Conservation (phyloP, 35 echinoderm and acorn worm species). For the Patiria miniata region DNA sequence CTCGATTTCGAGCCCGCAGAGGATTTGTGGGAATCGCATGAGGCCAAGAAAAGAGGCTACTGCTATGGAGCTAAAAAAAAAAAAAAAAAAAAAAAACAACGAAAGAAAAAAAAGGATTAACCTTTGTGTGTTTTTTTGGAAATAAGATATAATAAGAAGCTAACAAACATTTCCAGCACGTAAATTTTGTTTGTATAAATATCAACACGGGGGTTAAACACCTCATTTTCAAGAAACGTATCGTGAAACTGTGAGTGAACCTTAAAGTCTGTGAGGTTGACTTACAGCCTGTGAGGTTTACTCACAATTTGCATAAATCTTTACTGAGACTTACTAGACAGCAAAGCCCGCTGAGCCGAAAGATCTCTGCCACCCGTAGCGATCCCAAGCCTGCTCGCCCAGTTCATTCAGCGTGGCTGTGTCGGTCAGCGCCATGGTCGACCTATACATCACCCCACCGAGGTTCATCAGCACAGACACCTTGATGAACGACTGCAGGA, state of each 20-base stretch:
- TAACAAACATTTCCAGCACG: too few species aligned
- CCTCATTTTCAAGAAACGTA: too few species aligned
- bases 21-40: not conserved
- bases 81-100: too few species aligned
- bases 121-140: too few species aligned
- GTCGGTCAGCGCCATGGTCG: slow-evolving; percentile 42
- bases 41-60: slow-evolving; percentile 31
- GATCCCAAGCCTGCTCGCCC: slow-evolving; percentile 13
- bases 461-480: slow-evolving; percentile 45
- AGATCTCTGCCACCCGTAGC: slow-evolving; percentile 55
- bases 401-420: slow-evolving; percentile 47
- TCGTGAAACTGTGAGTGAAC: too few species aligned
- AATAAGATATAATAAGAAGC: too few species aligned
- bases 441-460: slow-evolving; percentile 40
- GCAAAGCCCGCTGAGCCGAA: slow-evolving; percentile 58
- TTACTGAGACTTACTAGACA: slow-evolving; percentile 43
- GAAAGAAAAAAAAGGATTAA: too few species aligned
- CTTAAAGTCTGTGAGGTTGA: too few species aligned
- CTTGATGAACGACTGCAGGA: slow-evolving; percentile 20
- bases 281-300: too few species aligned
- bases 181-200: too few species aligned
- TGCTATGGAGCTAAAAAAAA: slow-evolving; percentile 25
- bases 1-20: slow-evolving; percentile 39
- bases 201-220: too few species aligned
- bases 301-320: too few species aligned